phyloP scores from a whole-genome alignment of 2,797 vertebrate genomes.

The Pangasius larnaudii region DNA sequence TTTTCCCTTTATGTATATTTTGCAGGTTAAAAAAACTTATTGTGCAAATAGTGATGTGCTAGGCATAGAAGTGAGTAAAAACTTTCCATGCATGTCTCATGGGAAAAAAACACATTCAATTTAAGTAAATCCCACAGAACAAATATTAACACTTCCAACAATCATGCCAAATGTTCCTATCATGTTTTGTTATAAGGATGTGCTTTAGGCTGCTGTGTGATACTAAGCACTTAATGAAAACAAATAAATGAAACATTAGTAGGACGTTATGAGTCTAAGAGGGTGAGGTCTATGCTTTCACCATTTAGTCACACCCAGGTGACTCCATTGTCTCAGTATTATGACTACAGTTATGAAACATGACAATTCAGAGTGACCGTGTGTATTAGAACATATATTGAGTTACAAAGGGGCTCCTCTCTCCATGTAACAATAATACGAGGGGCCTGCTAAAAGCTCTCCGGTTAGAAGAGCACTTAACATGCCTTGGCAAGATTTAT shows the following conservation, averaged over 20 bases:
- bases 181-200: neutral
- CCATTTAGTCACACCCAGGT: constrained; percentile 32
- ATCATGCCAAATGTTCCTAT: neutral
- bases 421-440: constrained; percentile 47
- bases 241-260: neutral
- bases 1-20: neutral
- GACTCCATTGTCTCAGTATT: constrained; percentile 30
- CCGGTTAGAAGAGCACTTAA: constrained; percentile 57
- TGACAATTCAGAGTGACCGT: constrained; percentile 43
- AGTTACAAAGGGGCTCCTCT: constrained; percentile 50
- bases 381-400: constrained; percentile 48
- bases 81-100: neutral
- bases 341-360: constrained; percentile 40
- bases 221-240: constrained; percentile 13
- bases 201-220: constrained; percentile 17
- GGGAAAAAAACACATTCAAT: neutral
- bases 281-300: constrained; percentile 1
- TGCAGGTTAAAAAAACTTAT: neutral
- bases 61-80: neutral
- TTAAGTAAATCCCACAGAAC: neutral
- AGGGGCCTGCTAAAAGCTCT: constrained; percentile 53
- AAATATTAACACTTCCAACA: neutral
- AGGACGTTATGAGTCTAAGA: neutral
- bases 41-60: neutral
- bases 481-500: constrained; percentile 56